phyloP scores from a whole-genome alignment of 2,888 invertebrate genomes.

The Sturmia bella region DNA sequence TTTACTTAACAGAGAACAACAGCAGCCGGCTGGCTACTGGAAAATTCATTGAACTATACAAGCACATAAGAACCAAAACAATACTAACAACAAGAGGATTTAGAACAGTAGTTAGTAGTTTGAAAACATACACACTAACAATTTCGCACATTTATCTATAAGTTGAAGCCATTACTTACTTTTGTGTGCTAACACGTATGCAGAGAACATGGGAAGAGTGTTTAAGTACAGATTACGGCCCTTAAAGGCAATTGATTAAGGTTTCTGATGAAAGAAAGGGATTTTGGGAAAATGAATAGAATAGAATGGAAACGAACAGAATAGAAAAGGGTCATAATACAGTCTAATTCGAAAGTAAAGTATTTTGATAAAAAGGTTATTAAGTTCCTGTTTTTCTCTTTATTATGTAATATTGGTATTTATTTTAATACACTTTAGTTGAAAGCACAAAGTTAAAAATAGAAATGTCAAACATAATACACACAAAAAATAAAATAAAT shows the following conservation, averaged over 20 bases:
- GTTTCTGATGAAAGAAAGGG: conserved; percentile 55
- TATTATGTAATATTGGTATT: background rate
- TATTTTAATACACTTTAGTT: conserved; percentile 24
- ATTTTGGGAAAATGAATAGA: conserved; percentile 42
- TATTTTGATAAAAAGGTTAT: conserved; percentile 36
- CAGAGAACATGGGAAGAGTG: conserved; percentile 8
- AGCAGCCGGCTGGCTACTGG: conserved; percentile 29
- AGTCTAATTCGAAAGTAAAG: conserved; percentile 10
- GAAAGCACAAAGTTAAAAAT: background rate
- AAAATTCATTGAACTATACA: conserved; percentile 53
- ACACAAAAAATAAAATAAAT: background rate
- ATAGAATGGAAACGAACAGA: no score
- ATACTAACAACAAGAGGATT: conserved; percentile 41
- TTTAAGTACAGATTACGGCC: conserved; percentile 45
- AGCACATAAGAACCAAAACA: conserved; percentile 41
- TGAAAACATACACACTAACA: background rate
- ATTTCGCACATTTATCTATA: background rate
- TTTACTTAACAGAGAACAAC: conserved; percentile 33
- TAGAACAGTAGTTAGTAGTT: background rate
- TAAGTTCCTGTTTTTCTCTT: conserved; percentile 1
- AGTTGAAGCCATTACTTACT: conserved; percentile 11
- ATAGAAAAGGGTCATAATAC: conserved; percentile 5
- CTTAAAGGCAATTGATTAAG: conserved; percentile 61
- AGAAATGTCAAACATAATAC: background rate
- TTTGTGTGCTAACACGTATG: background rate